Evolutionary conservation across 2,797 vertebrate genomes (phyloP), one percentile per base, ranked within the genome.

Genomic region (Sebastes alutus): DNA sequence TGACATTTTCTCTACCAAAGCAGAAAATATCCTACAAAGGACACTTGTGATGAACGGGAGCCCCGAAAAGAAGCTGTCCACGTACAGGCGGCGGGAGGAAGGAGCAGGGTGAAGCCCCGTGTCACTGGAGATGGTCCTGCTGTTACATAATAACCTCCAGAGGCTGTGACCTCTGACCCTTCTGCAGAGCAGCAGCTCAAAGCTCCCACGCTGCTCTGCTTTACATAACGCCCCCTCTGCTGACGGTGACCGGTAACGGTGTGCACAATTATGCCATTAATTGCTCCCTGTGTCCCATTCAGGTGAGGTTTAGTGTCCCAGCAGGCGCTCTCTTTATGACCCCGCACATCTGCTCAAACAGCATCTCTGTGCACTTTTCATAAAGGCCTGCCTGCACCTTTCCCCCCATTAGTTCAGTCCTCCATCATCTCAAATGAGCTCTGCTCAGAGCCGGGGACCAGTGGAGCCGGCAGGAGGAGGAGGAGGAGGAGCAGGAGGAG

Each of bases 81-180:
- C 23, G 72, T 27, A 3, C 59, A 14, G 25, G 80, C 55, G 35
- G 64, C 30, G 14, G 33, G 63, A 27, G 33, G 52, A 69, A 13
- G 82, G 7, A 29, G 75, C 18, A 2, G 46, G 79, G 30, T 60
- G 75, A 70, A 74, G 59, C 66, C 16, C 65, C 20, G 46, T 88
- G 80, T 75, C 76, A 38, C 76, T 66, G 62, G 85, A 92, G 90
- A 91, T 32, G 70, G 74, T 20, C 69, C 55, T 3, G 76, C 85
- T 83, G 81, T 93, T 93, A 79, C 59, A 58, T 93, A 90, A 93
- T 30, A 29, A 61, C 68, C 87, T 84, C 84, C 80, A 59, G 82
- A 63, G 78, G 83, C 80, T 42, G 7, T 77, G 83, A 83, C 89
- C 87, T 13, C 68, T 74, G 86, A 30, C 72, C 87, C 6, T 13